Conservation (phyloP, 2,113 vertebrate species). For the Oceanites oceanicus region DNA sequence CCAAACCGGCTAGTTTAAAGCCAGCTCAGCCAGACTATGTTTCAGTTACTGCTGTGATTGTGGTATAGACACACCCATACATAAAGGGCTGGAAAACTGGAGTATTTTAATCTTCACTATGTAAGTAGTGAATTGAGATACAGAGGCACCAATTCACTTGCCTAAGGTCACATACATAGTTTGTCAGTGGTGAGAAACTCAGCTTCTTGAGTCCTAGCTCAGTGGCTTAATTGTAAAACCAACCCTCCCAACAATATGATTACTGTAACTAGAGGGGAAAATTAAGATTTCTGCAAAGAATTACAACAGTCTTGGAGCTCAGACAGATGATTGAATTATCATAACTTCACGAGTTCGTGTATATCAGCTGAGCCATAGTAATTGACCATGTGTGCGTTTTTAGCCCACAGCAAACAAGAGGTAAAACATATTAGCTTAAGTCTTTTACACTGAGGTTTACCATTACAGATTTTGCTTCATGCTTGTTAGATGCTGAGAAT, state of each 20-base stretch:
- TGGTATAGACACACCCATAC: neutral
- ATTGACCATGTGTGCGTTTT: neutral
- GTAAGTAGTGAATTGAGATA: neutral
- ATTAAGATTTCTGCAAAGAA: neutral
- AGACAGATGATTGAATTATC: neutral
- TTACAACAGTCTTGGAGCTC: neutral
- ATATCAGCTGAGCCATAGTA: neutral
- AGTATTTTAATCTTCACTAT: neutral
- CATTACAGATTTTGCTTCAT: constrained; percentile 29
- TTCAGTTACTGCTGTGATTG: neutral
- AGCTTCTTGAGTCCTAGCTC: neutral
- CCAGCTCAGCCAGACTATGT: neutral
- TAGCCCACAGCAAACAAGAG: constrained; percentile 22
- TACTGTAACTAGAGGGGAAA: neutral
- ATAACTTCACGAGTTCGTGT: neutral
- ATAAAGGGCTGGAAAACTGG: neutral
- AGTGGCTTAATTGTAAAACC: neutral
- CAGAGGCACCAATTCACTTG: neutral
- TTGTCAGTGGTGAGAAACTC: neutral
- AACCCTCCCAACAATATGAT: neutral
- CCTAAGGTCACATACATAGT: neutral
- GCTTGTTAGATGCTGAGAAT: constrained; percentile 35
- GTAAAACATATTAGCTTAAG: constrained; percentile 3
- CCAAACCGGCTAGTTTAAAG: neutral
- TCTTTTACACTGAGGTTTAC: neutral